Evolutionary conservation across 2,888 invertebrate species (phyloP), one percentile per base, ranked within the genome.

Genomic region (Seira sanloemensis): DNA sequence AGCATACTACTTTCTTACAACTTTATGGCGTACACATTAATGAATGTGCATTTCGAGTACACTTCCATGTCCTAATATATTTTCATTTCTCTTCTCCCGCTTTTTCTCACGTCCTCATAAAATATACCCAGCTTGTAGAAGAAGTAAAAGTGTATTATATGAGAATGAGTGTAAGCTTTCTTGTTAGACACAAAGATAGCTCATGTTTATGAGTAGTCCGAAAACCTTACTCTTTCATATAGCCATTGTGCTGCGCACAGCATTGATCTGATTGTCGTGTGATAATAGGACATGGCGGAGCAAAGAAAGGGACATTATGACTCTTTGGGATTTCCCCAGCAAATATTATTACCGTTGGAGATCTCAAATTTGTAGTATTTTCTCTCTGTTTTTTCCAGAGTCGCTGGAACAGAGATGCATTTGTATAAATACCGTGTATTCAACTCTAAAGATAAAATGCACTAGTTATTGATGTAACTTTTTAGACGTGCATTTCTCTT

Each of bases 1-100:
- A 62, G 62, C 21, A 12, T 23, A 62, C n/a, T 62, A 62, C n/a
- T 62, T 62, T 21, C 62, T 23, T 62, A 23, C 23, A 62, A 21
- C 62, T 62, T 62, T 62, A 62, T 62, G 62, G 62, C 16, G 62
- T 16, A 12, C 2, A 9, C 62, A 62, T 62, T 62, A 62, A 62
- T 62, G 62, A 62, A 62, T 62, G 62, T 62, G 62, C 62, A 62
- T 71, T 23, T 71, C 16, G 58, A 72, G 71, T 74, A 67, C 74
- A 58, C 68, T 80, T 80, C 69, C 74, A 37, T 80, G 74, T 74
- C 54, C 74, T 46, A 80, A 80, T 80, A 80, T 80, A 80, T 80
- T 80, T 80, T 74, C 80, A 80, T 80, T 80, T 73, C 67, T 66
- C 62, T 78, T 26, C 25, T 67, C 65, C 66, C 18, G 67, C 67